These are phyloP conservation scores for Orchestes rusci DNA, from an alignment of 2,888 invertebrate species.

Conservation along the genomic window DNA sequence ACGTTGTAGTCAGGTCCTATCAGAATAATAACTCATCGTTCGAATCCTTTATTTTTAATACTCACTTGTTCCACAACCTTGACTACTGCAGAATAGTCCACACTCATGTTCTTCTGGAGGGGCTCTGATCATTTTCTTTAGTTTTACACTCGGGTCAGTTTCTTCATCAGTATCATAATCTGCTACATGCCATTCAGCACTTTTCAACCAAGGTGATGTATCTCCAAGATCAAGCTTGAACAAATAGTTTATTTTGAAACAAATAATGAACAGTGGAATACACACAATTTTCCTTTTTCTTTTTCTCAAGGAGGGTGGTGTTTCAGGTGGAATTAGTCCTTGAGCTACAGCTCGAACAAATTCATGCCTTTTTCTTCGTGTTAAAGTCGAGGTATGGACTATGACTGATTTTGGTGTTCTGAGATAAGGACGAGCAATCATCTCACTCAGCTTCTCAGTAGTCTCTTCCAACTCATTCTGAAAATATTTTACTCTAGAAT, in stretches of 20 bases:
- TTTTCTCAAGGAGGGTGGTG: constrained; percentile 53
- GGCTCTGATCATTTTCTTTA: constrained; percentile 34
- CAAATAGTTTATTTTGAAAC: neutral
- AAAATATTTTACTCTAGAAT: too few relatives aligned
- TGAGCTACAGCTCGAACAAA: constrained; percentile 56
- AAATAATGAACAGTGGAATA: neutral
- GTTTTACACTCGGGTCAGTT: constrained; percentile 31
- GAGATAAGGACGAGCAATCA: constrained; percentile 57
- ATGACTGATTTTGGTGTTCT: constrained; percentile 56
- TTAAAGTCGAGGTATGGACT: constrained; percentile 53
- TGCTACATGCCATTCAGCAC: constrained; percentile 56
- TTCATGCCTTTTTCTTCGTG: constrained; percentile 55
- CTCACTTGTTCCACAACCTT: constrained; percentile 39
- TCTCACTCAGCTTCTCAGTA: constrained; percentile 58
- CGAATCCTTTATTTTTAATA: neutral
- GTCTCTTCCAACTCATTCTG: constrained; percentile 61
- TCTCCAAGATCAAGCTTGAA: constrained; percentile 16
- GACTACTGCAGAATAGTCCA: constrained; percentile 45
- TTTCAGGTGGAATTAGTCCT: constrained; percentile 52
- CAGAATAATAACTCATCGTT: neutral
- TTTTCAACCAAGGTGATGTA: constrained; percentile 45
- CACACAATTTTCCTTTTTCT: constrained; percentile 22
- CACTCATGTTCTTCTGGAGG: constrained; percentile 48
- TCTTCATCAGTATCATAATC: constrained; percentile 49
- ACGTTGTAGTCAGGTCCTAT: constrained; percentile 49